Base-by-base conservation (phyloP, 1,140 invertebrate species). In the Meloidogyne floridensis region DNA sequence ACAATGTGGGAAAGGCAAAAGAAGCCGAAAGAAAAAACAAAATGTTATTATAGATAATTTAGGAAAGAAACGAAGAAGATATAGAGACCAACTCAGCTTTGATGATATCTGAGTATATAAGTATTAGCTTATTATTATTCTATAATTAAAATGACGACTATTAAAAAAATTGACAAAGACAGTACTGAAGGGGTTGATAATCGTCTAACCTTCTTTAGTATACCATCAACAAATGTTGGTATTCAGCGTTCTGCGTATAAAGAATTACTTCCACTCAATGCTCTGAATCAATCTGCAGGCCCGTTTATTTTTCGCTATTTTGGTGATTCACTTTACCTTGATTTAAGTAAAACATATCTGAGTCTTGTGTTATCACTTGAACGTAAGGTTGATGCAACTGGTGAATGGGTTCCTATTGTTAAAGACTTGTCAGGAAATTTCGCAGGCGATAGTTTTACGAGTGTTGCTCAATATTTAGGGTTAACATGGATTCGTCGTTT, bases 91-190 rank as follows among this genome's bases (percentile, higher is more conserved):
- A 43, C 15, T 78, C 4, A 78, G 20, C 3, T 56, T n/a, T 15
- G 5, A 75, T 0, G 47, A 8, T 2, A 0, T 20, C 32, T 10
- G n/a, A 78, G 11, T 70, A 43, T 78, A 78, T 78, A 78, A 78
- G 71, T 18, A 11, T 42, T 32, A 11, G 32, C 3, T 10, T 7
- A n/a, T 8, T 8, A 54, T 69, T 0, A 3, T 7, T 7, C 43
- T 11, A 5, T 18, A 15, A 18, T 4, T 2, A n/a, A 78, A n/a
- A 78, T 78, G 51, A 51, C 53, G 3, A 59, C 59, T 0, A 75
- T 75, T 3, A 78, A 78, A 0, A 78, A 78, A 59, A 78, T 78
- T 78, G 76, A 78, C n/a, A 78, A 69, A 8, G 59, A 78, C 15
- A 75, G 74, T 75, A 18, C 59, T 13, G 74, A 75, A 15, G 76